phyloP scores from a whole-genome alignment of 2,888 invertebrate species.

The Prostheceraeus crozeri region DNA sequence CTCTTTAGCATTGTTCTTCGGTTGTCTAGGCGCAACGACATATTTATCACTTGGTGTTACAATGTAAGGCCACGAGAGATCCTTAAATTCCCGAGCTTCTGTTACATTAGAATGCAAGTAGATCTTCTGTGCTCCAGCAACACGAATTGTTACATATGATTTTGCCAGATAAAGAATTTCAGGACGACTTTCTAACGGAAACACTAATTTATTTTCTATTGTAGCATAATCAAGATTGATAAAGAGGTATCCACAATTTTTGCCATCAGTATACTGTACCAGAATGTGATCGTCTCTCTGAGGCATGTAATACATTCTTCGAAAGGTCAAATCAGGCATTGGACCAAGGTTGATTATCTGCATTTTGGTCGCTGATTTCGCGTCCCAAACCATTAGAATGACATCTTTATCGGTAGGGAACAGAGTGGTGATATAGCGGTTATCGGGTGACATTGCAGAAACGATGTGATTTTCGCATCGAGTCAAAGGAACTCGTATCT shows the following conservation, averaged over 20 bases:
- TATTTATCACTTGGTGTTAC: constrained; percentile 35
- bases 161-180: constrained; percentile 36
- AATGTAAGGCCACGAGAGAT: constrained; percentile 33
- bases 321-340: constrained; percentile 19
- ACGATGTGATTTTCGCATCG: background rate
- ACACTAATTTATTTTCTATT: constrained; percentile 31
- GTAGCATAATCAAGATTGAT: constrained; percentile 33
- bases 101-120: constrained; percentile 22
- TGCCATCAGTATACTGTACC: constrained; percentile 24
- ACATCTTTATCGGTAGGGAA: background rate
- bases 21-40: constrained; percentile 22
- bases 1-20: constrained; percentile 29
- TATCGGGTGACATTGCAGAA: constrained; percentile 36
- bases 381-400: constrained; percentile 33
- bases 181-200: constrained; percentile 8
- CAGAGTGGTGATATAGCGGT: constrained; percentile 34
- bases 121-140: constrained; percentile 15
- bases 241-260: constrained; percentile 23
- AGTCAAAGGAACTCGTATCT: constrained; percentile 30
- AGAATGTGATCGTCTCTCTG: constrained; percentile 32
- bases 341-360: constrained; percentile 37
- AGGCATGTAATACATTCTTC: constrained; percentile 34
- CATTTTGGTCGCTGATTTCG: constrained; percentile 36
- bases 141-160: constrained; percentile 30
- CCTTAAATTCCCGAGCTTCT: constrained; percentile 21